Evolutionary conservation across 2,888 invertebrate genomes (phyloP), one percentile per base, ranked within the genome.

Genomic region (Heliothis peltigera): DNA sequence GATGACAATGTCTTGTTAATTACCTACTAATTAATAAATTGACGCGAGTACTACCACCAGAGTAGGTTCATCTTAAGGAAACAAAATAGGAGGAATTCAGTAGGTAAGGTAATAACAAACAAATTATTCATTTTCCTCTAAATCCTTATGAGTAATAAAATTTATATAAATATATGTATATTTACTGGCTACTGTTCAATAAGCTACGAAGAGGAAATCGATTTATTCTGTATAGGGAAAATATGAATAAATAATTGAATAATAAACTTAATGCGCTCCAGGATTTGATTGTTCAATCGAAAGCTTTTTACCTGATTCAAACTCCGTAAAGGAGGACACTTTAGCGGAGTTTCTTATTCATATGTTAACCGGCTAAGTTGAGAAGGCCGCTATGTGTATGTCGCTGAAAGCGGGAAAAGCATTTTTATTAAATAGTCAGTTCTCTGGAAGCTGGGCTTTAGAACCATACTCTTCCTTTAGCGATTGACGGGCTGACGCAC

Each of bases 301-400:
- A 65, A 62, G 55, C 56, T 47, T 65, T 75, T 68, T 64, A 51
- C 22, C 22, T 64, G 73, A 66, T 75, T 64, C 54, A 65, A 63
- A 61, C 39, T 28, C 21, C 65, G 68, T 70, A 66, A 61, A 61
- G 58, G 60, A 71, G 48, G 55, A 66, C 52, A 67, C 54, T 64
- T 72, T 49, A 56, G 48, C 51, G 44, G 57, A 46, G 47, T 60
- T 77, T 75, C 62, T 74, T 77, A 73, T 78, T 80, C 78, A 64
- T 70, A 47, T 51, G 49, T 64, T 75, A 84, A 4, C 49, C 79
- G 62, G 32, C 62, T n/a, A 54, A 75, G 56, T 84, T 74, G 4
- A 43, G 56, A 25, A 77, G 71, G 53, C 18, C 12, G 12, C 19
- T 48, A 44, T 42, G 8, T 57, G 46, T 55, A 64, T 77, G 64